phyloP scores from a whole-genome alignment of 2,888 invertebrate species.

The Congeria kusceri region DNA sequence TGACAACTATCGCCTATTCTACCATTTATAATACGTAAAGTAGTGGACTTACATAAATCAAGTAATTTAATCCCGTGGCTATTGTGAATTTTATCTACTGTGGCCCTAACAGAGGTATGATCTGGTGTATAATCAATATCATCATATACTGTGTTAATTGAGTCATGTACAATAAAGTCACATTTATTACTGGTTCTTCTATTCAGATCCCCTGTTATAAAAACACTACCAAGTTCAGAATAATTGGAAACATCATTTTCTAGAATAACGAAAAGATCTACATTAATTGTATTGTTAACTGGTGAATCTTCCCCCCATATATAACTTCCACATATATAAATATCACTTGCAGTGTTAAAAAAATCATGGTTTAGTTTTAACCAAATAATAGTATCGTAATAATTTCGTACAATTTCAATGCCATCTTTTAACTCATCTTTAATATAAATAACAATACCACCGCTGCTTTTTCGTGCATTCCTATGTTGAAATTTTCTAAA shows the following conservation, averaged over 20 bases:
- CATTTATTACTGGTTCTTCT: neutral
- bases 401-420: slow-evolving; percentile 34
- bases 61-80: slow-evolving; percentile 2
- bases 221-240: slow-evolving; percentile 3
- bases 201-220: neutral
- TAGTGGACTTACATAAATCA: neutral
- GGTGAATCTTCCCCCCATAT: slow-evolving; percentile 51
- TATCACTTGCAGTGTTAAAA: slow-evolving; percentile 36
- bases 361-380: slow-evolving; percentile 36
- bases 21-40: slow-evolving; percentile 1
- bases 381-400: slow-evolving; percentile 45
- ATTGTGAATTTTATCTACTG: neutral
- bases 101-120: slow-evolving; percentile 1
- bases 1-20: slow-evolving; percentile 5
- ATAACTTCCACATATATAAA: slow-evolving; percentile 47
- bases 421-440: slow-evolving; percentile 22
- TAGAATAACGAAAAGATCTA: slow-evolving; percentile 33
- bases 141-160: neutral
- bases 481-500: slow-evolving; percentile 22
- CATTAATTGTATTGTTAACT: slow-evolving; percentile 27
- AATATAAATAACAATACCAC: slow-evolving; percentile 10
- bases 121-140: slow-evolving; percentile 1
- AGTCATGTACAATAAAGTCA: slow-evolving; percentile 5
- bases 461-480: neutral
- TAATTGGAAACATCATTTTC: slow-evolving; percentile 30